Conservation (phyloP, 2,888 invertebrate species). For the Chrysolina haemoptera region DNA sequence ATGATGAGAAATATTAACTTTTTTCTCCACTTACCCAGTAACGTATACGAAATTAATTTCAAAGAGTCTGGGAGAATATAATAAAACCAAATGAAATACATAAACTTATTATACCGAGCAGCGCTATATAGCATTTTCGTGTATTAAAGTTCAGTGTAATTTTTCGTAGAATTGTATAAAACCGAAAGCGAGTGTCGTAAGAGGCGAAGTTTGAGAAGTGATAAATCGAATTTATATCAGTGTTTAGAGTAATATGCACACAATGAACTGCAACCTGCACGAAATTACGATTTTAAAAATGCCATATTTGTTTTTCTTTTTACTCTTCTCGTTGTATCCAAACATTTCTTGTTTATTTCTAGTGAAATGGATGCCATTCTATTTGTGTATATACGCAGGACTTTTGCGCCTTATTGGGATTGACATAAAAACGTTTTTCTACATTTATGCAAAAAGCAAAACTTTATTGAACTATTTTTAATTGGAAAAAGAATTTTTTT, state of each 20-base stretch:
- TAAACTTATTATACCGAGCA: slow-evolving; percentile 34
- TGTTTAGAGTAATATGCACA: slow-evolving; percentile 43
- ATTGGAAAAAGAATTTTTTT: no score
- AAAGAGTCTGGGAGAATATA: slow-evolving; percentile 29
- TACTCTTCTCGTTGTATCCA: neutral
- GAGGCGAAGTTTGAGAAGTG: slow-evolving; percentile 41
- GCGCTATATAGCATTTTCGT: slow-evolving; percentile 35
- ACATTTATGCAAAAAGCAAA: no score
- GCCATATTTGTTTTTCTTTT: slow-evolving; percentile 33
- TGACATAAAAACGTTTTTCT: no score
- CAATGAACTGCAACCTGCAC: slow-evolving; percentile 40
- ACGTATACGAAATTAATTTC: slow-evolving; percentile 22
- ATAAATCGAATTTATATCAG: slow-evolving; percentile 47
- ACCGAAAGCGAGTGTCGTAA: slow-evolving; percentile 33
- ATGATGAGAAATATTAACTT: neutral
- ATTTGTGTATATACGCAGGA: no score
- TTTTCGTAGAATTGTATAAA: slow-evolving; percentile 40
- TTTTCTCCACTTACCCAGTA: neutral
- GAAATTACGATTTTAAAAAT: slow-evolving; percentile 24
- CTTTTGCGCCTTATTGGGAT: no score
- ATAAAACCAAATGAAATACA: slow-evolving; percentile 29
- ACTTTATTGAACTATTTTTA: no score
- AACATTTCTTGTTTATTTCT: no score
- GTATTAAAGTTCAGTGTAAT: slow-evolving; percentile 40
- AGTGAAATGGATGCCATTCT: no score